Evolutionary conservation across 2,888 invertebrate genomes (phyloP), one percentile per base, ranked within the genome.

Genomic region (Trissolcus japonicus): DNA sequence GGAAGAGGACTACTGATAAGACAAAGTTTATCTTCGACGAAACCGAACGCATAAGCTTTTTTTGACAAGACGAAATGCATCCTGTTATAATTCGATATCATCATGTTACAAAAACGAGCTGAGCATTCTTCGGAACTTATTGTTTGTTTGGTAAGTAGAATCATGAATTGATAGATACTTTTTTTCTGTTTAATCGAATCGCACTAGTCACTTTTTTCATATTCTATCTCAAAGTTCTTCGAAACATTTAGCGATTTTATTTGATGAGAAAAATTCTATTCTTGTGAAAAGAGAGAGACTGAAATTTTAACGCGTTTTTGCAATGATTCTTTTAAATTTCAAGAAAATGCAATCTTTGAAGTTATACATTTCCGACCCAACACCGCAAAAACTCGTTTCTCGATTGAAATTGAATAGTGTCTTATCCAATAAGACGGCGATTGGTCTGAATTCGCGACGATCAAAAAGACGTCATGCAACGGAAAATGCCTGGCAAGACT

Each of bases 1-100:
- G 76, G 68, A 79, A 76, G 76, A 68, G 73, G 73, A 76, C 73
- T 73, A 73, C 73, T 76, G 79, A 76, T 79, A 79, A 79, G 79
- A 68, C 76, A 62, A 68, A 66, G 72, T 79, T 79, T 79, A 79
- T 79, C 79, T 79, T 73, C 59, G 61, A 55, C 76, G 76, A 69
- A 73, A 76, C 69, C 59, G 60, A 72, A 73, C 29, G 79, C 69
- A 72, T 76, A 73, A 72, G 76, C 73, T 79, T 71, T 73, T 72
- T 78, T 76, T 71, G 72, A 56, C 72, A 60, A 68, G 65, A 68
- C 57, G 53, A 68, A 77, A 66, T 73, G 68, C 66, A 75, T 72
- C 76, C 76, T 62, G 72, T 57, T 67, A 57, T 57, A 76, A 76
- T 69, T 69, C 61, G 55, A 76, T 76, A 51, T 19, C 46, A 75